Evolutionary conservation across 1,140 invertebrate genomes (phyloP), one percentile per base, ranked within the genome.

Genomic region (Ceratosolen fusciceps): DNA sequence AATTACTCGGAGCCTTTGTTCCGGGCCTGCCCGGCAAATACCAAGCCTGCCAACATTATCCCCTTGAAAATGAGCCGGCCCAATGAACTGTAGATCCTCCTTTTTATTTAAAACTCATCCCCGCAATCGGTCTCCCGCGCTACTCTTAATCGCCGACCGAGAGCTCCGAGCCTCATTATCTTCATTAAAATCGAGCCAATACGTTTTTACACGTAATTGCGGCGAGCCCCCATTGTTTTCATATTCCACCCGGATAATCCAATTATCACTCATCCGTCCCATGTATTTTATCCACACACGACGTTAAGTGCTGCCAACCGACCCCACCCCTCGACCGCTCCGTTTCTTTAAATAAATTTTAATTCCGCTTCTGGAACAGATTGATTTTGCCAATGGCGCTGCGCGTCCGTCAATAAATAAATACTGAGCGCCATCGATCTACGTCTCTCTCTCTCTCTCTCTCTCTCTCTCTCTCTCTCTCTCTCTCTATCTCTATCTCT

Each of bases 401-500:
- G n/a, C n/a, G n/a, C n/a, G n/a, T n/a, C n/a, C n/a, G n/a, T n/a
- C n/a, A n/a, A 16, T 62, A 62, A 56, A 16, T 26, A 56, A 34
- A n/a, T n/a, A n/a, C n/a, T n/a, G n/a, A n/a, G n/a, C 29, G 3
- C 60, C 14, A 14, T 34, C 60, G 16, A 14, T 16, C 60, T 62
- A 29, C 19, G 8, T 14, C 56, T 26, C n/a, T 60, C 56, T 14
- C 56, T 24, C n/a, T 5, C 56, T 2, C 3, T 60, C 56, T 65
- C 60, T 16, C 60, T 4, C 31, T 65, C 14, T 37, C 60, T 19
- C 31, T 3, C 2, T 16, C 31, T 31, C 2, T 37, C 67, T 26
- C 24, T 60, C 67, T 49, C 24, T 70, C 43, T 70, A 39, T 29
- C 29, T 68, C 65, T 68, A 31, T 68, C 34, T 68, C 34, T 68